phyloP scores from a whole-genome alignment of 2,888 invertebrate species.

The Labia minor region DNA sequence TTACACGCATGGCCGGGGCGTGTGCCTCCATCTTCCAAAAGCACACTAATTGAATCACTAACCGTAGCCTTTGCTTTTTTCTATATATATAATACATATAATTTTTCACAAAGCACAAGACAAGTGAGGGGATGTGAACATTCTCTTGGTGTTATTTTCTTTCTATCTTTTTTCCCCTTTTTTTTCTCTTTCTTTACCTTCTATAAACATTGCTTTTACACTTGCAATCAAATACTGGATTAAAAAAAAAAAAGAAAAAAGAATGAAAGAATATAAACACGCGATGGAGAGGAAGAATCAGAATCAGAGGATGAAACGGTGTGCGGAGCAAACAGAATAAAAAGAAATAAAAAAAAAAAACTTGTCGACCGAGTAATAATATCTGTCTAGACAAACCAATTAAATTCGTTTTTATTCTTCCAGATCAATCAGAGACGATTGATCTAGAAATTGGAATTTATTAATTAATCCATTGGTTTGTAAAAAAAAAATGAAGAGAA shows the following conservation, averaged over 20 bases:
- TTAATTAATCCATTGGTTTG: background rate
- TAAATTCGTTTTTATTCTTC: background rate
- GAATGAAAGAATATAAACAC: background rate
- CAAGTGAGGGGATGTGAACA: no score
- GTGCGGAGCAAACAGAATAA: background rate
- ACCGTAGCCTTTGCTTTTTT: background rate
- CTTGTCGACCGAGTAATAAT: slow-evolving; percentile 13
- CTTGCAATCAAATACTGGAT: background rate
- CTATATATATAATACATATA: background rate
- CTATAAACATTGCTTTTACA: slow-evolving; percentile 8
- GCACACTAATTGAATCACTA: background rate
- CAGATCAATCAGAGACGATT: background rate
- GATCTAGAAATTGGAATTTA: slow-evolving; percentile 13
- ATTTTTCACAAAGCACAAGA: no score
- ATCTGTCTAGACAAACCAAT: slow-evolving; percentile 7
- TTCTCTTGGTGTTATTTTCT: no score
- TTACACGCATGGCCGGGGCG: background rate
- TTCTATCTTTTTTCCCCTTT: background rate
- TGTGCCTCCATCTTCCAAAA: background rate
- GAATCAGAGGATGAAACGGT: no score
- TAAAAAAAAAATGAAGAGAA: no score
- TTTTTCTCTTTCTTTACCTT: background rate
- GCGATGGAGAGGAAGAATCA: no score
- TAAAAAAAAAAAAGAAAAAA: background rate
- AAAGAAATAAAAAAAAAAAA: background rate